Base-by-base conservation (phyloP, 2,113 vertebrate species). In the Alectura lathami region DNA sequence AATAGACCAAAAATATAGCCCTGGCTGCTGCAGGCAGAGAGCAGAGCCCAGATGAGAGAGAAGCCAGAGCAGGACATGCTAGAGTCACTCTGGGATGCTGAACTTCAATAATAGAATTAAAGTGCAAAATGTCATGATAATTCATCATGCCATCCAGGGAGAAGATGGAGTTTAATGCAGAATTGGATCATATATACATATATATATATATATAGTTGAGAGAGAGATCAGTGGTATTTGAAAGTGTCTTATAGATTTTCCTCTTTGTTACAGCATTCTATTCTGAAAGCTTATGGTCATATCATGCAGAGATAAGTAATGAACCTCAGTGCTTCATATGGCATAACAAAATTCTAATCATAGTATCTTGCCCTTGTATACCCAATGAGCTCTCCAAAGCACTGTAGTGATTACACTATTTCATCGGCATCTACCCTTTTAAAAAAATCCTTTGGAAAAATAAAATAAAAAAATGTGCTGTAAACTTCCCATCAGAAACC, bases 401-500 rank as follows among this genome's bases (percentile, higher is more conserved):
- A 66, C 62, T 60, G 57, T 69, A 43, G n/a, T 54, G 36, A 84
- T 92, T 93, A 89, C 83, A 73, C 89, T 62, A 94, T 53, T 43
- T 56, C 86, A 56, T 62, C 76, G 93, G 83, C 81, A 95, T 93
- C 81, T 73, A 69, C 68, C 7, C 36, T 89, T 91, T 68, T 21
- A 48, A 91, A 95, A 95, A 91, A 88, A 22, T 70, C 86, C 81
- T 91, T 91, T 92, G 86, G 86, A 74, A 88, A 95, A 92, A 94
- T 95, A 86, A 94, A 94, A 96, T 81, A 63, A 83, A 94, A 94
- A 93, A 57, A 53, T 45, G 23, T 68, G 62, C 57, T 86, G 21
- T 51, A 80, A 86, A 53, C 23, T 53, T 82, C 94, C 93, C 86
- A 85, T 89, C 86, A 95, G 93, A 92, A 95, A 87, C 57, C 70